phyloP scores from a whole-genome alignment of 2,797 vertebrate genomes.

The Chelmon rostratus region DNA sequence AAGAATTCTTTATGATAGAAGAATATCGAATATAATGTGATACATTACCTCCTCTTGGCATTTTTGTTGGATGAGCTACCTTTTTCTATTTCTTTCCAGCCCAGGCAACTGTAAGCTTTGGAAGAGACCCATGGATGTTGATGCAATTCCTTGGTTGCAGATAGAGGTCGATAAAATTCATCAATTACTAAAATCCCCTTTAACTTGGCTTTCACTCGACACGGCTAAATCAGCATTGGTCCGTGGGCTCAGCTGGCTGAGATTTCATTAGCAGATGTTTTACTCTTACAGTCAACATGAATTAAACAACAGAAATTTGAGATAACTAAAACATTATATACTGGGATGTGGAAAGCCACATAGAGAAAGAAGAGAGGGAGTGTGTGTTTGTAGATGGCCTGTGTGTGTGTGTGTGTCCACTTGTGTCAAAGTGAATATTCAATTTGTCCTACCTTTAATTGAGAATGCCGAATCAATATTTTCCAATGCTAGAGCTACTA shows the following conservation, averaged over 20 bases:
- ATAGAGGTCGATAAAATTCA: slow-evolving; percentile 65
- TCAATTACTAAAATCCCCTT: slow-evolving; percentile 68
- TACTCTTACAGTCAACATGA: slow-evolving; percentile 37
- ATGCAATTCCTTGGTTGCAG: slow-evolving; percentile 52
- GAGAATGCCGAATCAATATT: slow-evolving; percentile 69
- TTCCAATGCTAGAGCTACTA: slow-evolving; percentile 41
- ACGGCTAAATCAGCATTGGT: slow-evolving; percentile 46
- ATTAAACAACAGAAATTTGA: slow-evolving; percentile 54
- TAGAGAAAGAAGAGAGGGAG: slow-evolving; percentile 18
- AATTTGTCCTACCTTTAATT: slow-evolving; percentile 62
- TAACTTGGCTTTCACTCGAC: slow-evolving; percentile 64
- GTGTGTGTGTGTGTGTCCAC: slow-evolving; percentile 45
- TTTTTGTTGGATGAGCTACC: slow-evolving; percentile 26
- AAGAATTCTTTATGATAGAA: slow-evolving; percentile 31
- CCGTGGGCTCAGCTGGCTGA: slow-evolving; percentile 35
- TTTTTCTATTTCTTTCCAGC: slow-evolving; percentile 42
- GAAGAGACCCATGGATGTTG: slow-evolving; percentile 31
- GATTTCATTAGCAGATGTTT: slow-evolving; percentile 40
- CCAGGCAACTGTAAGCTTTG: slow-evolving; percentile 9
- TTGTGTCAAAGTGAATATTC: slow-evolving; percentile 67
- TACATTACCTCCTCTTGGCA: slow-evolving; percentile 12
- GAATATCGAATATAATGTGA: slow-evolving; percentile 45
- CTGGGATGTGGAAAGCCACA: slow-evolving; percentile 26
- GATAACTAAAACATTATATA: slow-evolving; percentile 63
- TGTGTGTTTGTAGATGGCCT: slow-evolving; percentile 30